Base-by-base conservation (phyloP, 53 echinoderm and acorn worm genomes). In the Pentamera pediparva region DNA sequence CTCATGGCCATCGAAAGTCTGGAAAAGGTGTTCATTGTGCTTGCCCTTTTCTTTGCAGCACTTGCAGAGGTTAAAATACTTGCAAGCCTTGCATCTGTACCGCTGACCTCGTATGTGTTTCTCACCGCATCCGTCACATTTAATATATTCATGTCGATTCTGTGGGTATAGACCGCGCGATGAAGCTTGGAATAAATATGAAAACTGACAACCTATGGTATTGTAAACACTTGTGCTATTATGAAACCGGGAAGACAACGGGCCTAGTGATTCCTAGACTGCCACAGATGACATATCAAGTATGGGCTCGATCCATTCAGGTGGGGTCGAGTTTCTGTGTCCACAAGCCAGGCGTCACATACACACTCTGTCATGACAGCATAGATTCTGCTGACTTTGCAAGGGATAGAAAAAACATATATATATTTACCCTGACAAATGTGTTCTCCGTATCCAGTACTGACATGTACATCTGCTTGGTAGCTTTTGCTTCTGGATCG, bases 401-500 rank as follows among this genome's bases (percentile, higher is more conserved):
- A n/a, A n/a, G n/a, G n/a, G n/a, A n/a, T n/a, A n/a, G n/a, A n/a
- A n/a, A n/a, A n/a, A n/a, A n/a, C n/a, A n/a, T n/a, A n/a, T n/a
- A n/a, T n/a, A n/a, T n/a, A n/a, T 93, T 83, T 61, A 98, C 98
- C 85, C 82, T 88, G 51, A 98, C 89, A 86, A 98, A 91, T 37
- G 90, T 87, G 53, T 98, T 83, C 80, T 98, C 98, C 62, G 85
- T 88, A 55, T 91, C 83, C 47, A 98, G 71, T 5, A 98, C 84
- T 5, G 84, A 69, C 88, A 88, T 91, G 82, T 98, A 98, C 81
- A 98, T 83, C 34, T 91, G 80, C 77, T 91, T 98, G 15, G 98
- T 91, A 60, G 84, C 77, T 71, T 91, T 88, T 9, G 90, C 80
- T 73, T 96, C 96, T 15, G 88, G 88, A 59, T 96, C 96, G 11